Conservation (phyloP, 1,140 invertebrate genomes). For the Pseudobourletiella spinata region DNA sequence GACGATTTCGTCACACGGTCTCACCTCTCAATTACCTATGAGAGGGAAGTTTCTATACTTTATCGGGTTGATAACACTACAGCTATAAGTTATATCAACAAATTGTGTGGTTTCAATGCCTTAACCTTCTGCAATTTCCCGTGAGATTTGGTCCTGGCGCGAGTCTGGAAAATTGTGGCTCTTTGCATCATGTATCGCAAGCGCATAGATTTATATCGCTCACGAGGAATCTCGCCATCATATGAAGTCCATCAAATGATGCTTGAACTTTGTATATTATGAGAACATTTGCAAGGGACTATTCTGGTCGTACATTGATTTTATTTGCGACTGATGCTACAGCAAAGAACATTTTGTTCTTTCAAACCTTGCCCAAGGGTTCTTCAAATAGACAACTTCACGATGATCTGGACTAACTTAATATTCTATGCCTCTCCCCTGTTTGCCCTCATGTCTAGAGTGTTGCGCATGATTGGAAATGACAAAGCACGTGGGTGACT, state of each 20-base stretch:
- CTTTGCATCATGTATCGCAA: conserved; percentile 7
- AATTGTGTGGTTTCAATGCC: background rate
- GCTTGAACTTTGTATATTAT: background rate
- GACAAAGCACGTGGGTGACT: too few relatives aligned
- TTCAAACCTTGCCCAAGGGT: background rate
- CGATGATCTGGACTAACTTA: background rate
- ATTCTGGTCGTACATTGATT: background rate
- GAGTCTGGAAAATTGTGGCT: conserved; percentile 3
- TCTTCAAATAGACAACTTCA: background rate
- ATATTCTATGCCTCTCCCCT: conserved; percentile 2
- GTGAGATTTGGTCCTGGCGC: conserved; percentile 10
- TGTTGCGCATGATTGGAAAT: too few relatives aligned
- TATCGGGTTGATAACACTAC: conserved; percentile 5
- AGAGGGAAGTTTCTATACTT: background rate
- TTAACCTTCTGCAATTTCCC: background rate
- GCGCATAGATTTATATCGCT: background rate
- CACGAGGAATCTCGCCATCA: background rate
- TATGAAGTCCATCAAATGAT: conserved; percentile 1
- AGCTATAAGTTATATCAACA: conserved; percentile 16
- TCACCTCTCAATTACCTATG: background rate
- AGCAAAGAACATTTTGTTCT: background rate
- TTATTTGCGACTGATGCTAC: conserved; percentile 6
- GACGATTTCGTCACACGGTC: background rate
- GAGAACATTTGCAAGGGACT: conserved; percentile 3
- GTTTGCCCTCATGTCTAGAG: background rate